These are phyloP conservation scores for Diplolepis rosae DNA, from an alignment of 2,888 invertebrate genomes.

Conservation along the genomic window DNA sequence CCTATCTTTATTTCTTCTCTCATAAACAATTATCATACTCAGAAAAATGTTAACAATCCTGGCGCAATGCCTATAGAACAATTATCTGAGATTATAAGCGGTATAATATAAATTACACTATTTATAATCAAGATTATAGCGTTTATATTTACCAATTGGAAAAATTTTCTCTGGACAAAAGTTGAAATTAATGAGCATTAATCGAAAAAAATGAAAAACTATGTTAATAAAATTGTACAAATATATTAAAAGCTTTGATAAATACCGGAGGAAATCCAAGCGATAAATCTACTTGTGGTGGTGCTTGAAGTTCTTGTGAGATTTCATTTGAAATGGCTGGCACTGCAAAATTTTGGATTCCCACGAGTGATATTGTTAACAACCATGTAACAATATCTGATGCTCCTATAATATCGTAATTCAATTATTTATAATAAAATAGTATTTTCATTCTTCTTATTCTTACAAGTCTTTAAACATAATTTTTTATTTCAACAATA, in stretches of 20 bases:
- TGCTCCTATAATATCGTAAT: conserved; percentile 59
- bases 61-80: too few relatives aligned
- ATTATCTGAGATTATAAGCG: too few relatives aligned
- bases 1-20: too few relatives aligned
- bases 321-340: conserved; percentile 55
- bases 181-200: too few relatives aligned
- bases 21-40: too few relatives aligned
- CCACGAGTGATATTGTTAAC: conserved; percentile 71
- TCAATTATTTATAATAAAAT: not conserved
- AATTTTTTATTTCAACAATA: not conserved
- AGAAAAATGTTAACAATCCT: too few relatives aligned
- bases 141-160: too few relatives aligned
- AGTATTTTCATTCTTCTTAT: not conserved
- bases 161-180: too few relatives aligned
- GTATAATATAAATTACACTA: too few relatives aligned
- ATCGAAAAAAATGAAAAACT: not conserved
- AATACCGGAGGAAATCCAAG: conserved; percentile 52
- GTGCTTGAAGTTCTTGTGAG: conserved; percentile 64
- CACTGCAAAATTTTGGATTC: conserved; percentile 60
- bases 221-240: not conserved
- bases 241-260: not conserved
- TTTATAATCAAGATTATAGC: too few relatives aligned
- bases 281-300: conserved; percentile 43
- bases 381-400: conserved; percentile 68
- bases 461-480: not conserved